A percentile compares a stretch with the other conserved stretches of the same genome.
These are phyloP conservation scores for Craterocephalus amniculus DNA, from an alignment of 2,797 vertebrate genomes.

Conservation along the genomic window DNA sequence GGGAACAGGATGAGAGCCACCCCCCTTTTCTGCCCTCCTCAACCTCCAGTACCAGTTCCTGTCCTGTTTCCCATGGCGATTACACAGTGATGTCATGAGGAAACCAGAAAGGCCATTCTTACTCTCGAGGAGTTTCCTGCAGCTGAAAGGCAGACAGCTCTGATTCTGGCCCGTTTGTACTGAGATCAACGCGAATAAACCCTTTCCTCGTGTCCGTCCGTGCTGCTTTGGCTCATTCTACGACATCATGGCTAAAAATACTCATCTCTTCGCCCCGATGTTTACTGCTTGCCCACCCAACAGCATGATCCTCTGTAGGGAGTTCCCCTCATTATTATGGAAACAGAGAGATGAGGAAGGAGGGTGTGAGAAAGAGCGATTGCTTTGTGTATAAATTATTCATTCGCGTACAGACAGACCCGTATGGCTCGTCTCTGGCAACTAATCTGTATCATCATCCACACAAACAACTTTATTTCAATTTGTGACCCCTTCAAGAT, in stretches of 20 bases:
- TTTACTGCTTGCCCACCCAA: constrained; percentile 36
- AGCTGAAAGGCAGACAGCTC: constrained; percentile 54
- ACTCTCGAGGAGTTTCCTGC: constrained; percentile 57
- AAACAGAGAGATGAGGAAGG: constrained; percentile 31
- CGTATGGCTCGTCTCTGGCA: constrained; percentile 67
- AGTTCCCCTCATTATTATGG: constrained; percentile 46
- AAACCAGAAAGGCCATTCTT: constrained; percentile 46
- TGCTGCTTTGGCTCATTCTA: background rate
- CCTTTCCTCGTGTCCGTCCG: background rate
- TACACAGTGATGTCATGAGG: constrained; percentile 70
- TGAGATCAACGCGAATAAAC: background rate
- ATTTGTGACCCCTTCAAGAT: constrained; percentile 35
- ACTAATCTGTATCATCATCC: constrained; percentile 44
- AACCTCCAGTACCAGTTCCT: constrained; percentile 73
- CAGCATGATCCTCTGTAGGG: constrained; percentile 37
- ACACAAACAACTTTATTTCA: constrained; percentile 21
- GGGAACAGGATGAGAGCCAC: constrained; percentile 57
- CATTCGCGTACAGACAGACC: constrained; percentile 56
- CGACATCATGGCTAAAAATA: background rate
- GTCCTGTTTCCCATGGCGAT: constrained; percentile 73
- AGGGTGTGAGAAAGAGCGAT: constrained; percentile 5
- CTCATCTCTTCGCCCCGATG: constrained; percentile 31
- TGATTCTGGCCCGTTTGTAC: constrained; percentile 19
- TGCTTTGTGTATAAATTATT: constrained; percentile 67
- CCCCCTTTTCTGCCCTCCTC: constrained; percentile 49